Conservation (phyloP, 2,888 invertebrate genomes). For the Catocala nupta region DNA sequence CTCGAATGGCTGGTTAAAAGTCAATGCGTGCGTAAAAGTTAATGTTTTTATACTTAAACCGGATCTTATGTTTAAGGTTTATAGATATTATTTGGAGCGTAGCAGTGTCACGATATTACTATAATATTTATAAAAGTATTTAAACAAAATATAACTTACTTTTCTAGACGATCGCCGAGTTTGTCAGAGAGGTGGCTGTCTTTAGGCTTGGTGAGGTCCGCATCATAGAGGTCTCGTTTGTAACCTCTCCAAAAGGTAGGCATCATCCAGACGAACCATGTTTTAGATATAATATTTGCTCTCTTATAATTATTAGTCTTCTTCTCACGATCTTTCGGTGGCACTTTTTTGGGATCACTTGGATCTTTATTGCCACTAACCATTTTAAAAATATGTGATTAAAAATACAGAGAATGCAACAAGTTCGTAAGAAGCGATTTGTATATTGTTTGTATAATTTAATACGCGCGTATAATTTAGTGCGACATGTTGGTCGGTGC, state of each 20-base stretch:
- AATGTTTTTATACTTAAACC: too few relatives aligned
- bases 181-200: constrained; percentile 89
- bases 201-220: constrained; percentile 91
- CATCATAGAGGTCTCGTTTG: constrained; percentile 88
- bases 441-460: neutral
- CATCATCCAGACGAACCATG: constrained; percentile 86
- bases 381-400: constrained; percentile 64
- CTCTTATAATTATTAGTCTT: constrained; percentile 80
- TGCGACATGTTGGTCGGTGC: constrained; percentile 65
- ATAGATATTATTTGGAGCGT: constrained; percentile 1
- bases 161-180: constrained; percentile 89
- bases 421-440: neutral
- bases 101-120: too few relatives aligned
- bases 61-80: too few relatives aligned
- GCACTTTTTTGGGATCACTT: constrained; percentile 77
- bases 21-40: too few relatives aligned
- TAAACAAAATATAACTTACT: constrained; percentile 72
- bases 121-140: too few relatives aligned
- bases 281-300: constrained; percentile 76
- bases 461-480: constrained; percentile 49
- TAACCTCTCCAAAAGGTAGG: constrained; percentile 88
- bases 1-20: constrained; percentile 5
- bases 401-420: constrained; percentile 16
- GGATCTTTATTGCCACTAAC: constrained; percentile 83
- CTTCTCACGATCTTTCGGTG: constrained; percentile 81